A percentile compares a stretch with the other conserved stretches of the same genome.
phyloP scores from a whole-genome alignment of 2,888 invertebrate species.

The Pollenia griseotomentosa region DNA sequence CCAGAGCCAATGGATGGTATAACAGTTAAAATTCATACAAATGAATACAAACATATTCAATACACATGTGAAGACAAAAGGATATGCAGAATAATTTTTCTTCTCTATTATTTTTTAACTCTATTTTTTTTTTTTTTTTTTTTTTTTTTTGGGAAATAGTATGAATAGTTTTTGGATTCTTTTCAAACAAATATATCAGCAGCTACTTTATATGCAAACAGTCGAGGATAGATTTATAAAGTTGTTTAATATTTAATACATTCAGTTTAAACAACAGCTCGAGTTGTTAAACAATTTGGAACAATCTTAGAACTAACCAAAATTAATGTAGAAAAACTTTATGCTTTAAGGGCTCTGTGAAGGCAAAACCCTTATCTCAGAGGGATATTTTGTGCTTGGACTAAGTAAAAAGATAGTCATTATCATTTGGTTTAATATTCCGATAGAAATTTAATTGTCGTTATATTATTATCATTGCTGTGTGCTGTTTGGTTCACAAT shows the following conservation, averaged over 20 bases:
- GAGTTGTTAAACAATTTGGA: no score
- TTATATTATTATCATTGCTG: no score
- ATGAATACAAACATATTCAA: conserved; percentile 57
- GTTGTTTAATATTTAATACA: background rate
- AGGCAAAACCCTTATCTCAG: no score
- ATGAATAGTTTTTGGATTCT: conserved; percentile 62
- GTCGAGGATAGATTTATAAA: background rate
- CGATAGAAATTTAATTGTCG: no score
- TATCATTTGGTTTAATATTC: no score
- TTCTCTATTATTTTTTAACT: conserved; percentile 4
- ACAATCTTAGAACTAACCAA: no score
- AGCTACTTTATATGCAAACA: conserved; percentile 47
- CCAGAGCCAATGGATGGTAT: conserved; percentile 55
- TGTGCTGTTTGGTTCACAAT: no score
- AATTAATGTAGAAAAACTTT: background rate
- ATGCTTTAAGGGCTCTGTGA: no score
- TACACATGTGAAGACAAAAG: conserved; percentile 59
- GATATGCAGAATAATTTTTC: conserved; percentile 42
- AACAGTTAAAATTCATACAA: conserved; percentile 57
- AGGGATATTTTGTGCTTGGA: no score
- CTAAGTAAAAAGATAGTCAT: no score
- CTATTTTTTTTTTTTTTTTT: conserved; percentile 21
- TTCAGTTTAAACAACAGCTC: no score
- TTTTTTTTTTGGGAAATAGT: conserved; percentile 27
- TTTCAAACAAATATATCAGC: conserved; percentile 53